Conservation (phyloP, 2,888 invertebrate genomes). For the Leucophora obtusa region DNA sequence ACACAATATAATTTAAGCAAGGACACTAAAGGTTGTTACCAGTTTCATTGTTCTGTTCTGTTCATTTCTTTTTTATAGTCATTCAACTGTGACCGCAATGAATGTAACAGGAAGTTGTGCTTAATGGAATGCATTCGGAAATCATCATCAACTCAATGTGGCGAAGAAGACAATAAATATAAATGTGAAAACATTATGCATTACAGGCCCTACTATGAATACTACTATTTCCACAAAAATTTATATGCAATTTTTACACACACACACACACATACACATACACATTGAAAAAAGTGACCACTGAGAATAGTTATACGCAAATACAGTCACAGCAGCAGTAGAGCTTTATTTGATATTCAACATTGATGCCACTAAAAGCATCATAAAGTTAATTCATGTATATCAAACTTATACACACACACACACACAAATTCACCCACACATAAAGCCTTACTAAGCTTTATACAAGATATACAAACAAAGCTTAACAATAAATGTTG, state of each 20-base stretch:
- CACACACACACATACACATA: neutral
- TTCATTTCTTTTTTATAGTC: conserved; percentile 5
- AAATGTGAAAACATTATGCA: conserved; percentile 21
- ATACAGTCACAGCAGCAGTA: neutral
- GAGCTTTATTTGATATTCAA: conserved; percentile 1
- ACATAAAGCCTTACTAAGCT: conserved; percentile 30
- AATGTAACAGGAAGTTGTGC: conserved; percentile 75
- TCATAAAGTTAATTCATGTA: conserved; percentile 44
- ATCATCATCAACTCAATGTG: conserved; percentile 72
- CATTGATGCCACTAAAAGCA: conserved; percentile 36
- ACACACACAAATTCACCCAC: neutral
- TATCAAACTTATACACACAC: conserved; percentile 5
- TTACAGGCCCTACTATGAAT: neutral
- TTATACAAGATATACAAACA: conserved; percentile 38
- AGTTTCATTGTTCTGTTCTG: neutral
- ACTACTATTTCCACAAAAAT: neutral
- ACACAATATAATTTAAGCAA: conserved; percentile 39
- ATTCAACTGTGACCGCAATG: conserved; percentile 72
- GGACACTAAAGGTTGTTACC: conserved; percentile 20
- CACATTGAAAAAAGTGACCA: conserved; percentile 9
- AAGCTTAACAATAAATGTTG: conserved; percentile 67
- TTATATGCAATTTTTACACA: neutral
- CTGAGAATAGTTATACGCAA: neutral
- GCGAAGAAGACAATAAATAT: conserved; percentile 55
- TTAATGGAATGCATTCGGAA: conserved; percentile 77